Base-by-base conservation (phyloP, 2,797 vertebrate genomes). In the Brachymystax lenok region DNA sequence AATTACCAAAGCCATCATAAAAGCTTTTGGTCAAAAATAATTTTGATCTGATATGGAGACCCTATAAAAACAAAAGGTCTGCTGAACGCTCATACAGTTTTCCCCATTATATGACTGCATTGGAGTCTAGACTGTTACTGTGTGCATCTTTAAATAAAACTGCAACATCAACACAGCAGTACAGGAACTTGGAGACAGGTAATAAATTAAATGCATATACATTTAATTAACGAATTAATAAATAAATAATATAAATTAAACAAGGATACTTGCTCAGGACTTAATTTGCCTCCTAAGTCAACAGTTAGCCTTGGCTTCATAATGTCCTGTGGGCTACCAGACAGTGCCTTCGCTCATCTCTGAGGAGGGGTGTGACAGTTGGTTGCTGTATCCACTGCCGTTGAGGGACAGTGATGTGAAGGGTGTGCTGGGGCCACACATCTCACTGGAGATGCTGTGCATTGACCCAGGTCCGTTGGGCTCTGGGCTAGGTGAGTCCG, bases 281-380 rank as follows among this genome's bases (percentile, higher is more conserved):
- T 61, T 76, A 24, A 76, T 85, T 79, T 85, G 79, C 82, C 82
- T 89, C 87, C 78, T 77, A 77, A 87, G 81, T 79, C 21, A 33
- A 69, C 68, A 83, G 73, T 16, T 56, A 19, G 52, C 67, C 66
- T 77, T 78, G 64, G 33, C 79, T 79, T 73, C 1, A 5, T 63
- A 27, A 61, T 71, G 27, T 71, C n/a, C 71, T 35, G 10, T 72
- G 82, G 87, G 93, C 91, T 95, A 99, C 97, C 97, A 99, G 78
- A 97, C 97, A 0, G 97, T 96, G 52, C 96, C 95, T 90, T 99
- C 97, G 40, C 96, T 98, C 91, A 99, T 94, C 90, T 99, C 97
- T 69, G 97, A 96, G 83, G 96, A 96, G 74, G 97, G 95, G 72
- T 97, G 97, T 52, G 96, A 95, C 85, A 99, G 95, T 74, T 95